A percentile compares a stretch with the other conserved stretches of the same genome.
Conservation (phyloP, 2,888 invertebrate genomes). For the Heliconius erato region DNA sequence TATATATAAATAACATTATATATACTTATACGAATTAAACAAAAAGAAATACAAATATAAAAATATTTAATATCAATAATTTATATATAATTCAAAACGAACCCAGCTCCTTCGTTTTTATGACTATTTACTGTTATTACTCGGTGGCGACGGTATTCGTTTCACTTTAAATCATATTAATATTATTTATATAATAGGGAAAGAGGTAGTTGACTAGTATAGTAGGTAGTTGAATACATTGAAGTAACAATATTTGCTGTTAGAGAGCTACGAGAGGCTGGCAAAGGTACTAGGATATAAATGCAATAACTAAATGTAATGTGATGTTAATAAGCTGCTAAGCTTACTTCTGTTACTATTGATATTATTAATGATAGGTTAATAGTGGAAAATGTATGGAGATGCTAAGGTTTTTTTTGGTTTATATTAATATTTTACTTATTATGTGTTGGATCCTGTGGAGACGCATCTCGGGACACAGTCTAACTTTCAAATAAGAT, state of each 20-base stretch:
- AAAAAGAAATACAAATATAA: neutral
- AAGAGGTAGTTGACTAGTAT: neutral
- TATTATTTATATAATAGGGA: constrained; percentile 8
- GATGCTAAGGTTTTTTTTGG: no score
- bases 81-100: neutral
- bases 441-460: no score
- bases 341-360: neutral
- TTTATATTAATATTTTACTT: no score
- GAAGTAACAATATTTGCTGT: neutral
- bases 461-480: no score
- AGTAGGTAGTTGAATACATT: neutral
- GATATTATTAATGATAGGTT: neutral
- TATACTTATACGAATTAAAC: no score
- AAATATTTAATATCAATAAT: neutral
- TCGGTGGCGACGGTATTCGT: constrained; percentile 24
- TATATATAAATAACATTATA: no score
- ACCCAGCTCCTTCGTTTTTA: constrained; percentile 6
- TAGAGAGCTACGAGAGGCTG: neutral
- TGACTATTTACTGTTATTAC: constrained; percentile 35
- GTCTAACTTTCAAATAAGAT: no score
- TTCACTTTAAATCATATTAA: constrained; percentile 14
- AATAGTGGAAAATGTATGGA: neutral
- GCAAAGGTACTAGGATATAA: neutral
- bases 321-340: neutral
- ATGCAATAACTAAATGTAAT: neutral